Conservation (phyloP, 2,888 invertebrate genomes). For the Troides aeacus region DNA sequence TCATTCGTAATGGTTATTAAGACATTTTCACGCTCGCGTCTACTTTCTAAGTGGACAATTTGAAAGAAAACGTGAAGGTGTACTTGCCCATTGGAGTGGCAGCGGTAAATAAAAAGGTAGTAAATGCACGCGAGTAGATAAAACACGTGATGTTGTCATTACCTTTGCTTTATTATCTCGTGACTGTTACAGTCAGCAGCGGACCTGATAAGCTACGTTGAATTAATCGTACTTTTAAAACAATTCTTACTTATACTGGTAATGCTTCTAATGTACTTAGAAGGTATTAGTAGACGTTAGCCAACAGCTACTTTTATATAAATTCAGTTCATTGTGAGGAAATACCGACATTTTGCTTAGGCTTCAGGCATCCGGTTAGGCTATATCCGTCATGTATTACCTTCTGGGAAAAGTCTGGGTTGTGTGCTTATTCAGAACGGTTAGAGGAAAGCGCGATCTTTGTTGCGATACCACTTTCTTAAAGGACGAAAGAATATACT, state of each 20-base stretch:
- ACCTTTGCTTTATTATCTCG: conserved; percentile 31
- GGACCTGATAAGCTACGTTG: neutral
- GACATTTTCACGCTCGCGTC: conserved; percentile 17
- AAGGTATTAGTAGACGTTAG: too few relatives aligned
- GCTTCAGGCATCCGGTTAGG: too few relatives aligned
- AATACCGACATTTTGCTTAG: too few relatives aligned
- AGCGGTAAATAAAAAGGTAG: conserved; percentile 24
- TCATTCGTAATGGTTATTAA: conserved; percentile 19
- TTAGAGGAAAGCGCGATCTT: too few relatives aligned
- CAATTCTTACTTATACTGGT: neutral
- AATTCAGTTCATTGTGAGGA: too few relatives aligned
- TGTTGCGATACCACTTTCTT: too few relatives aligned
- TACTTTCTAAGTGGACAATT: conserved; percentile 26
- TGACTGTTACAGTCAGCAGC: conserved; percentile 29
- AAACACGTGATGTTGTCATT: conserved; percentile 35
- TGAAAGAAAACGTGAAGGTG: conserved; percentile 21
- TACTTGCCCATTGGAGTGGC: conserved; percentile 14
- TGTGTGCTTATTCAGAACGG: too few relatives aligned
- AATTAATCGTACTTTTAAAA: neutral
- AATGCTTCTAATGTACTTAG: too few relatives aligned
- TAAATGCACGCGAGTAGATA: conserved; percentile 20
- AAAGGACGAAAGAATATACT: too few relatives aligned
- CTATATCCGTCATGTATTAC: too few relatives aligned
- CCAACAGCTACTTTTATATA: too few relatives aligned
- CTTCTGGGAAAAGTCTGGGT: too few relatives aligned